These are phyloP conservation scores for Phocides pigmalion DNA, from an alignment of 1,140 invertebrate species.

Conservation along the genomic window DNA sequence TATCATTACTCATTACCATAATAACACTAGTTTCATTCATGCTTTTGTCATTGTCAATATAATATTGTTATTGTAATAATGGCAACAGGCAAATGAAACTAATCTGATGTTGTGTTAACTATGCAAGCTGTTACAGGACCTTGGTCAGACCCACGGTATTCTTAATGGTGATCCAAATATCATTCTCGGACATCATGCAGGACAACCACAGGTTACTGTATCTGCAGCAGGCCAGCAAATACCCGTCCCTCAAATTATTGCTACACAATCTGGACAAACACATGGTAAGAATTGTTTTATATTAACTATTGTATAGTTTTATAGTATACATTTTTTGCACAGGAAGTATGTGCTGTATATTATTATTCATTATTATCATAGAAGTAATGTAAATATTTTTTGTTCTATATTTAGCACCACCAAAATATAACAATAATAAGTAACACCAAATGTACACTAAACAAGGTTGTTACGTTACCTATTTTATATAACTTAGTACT, in stretches of 20 bases:
- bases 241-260: constrained; percentile 76
- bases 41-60: constrained; percentile 19
- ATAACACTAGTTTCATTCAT: constrained; percentile 16
- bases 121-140: constrained; percentile 67
- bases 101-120: constrained; percentile 26
- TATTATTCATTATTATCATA: background rate
- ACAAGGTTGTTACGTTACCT: too few relatives aligned
- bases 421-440: too few relatives aligned
- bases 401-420: too few relatives aligned
- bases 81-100: constrained; percentile 26
- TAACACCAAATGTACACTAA: too few relatives aligned
- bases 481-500: too few relatives aligned
- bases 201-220: constrained; percentile 67
- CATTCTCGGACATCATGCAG: constrained; percentile 69
- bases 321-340: background rate
- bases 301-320: background rate
- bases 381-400: background rate
- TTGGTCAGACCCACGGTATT: constrained; percentile 75
- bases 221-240: constrained; percentile 72
- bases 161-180: constrained; percentile 80
- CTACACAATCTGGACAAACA: constrained; percentile 70
- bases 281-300: constrained; percentile 60
- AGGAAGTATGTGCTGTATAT: background rate
- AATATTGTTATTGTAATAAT: constrained; percentile 6
- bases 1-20: background rate